phyloP scores from a whole-genome alignment of 2,797 vertebrate genomes.

The Astyanax mexicanus region DNA sequence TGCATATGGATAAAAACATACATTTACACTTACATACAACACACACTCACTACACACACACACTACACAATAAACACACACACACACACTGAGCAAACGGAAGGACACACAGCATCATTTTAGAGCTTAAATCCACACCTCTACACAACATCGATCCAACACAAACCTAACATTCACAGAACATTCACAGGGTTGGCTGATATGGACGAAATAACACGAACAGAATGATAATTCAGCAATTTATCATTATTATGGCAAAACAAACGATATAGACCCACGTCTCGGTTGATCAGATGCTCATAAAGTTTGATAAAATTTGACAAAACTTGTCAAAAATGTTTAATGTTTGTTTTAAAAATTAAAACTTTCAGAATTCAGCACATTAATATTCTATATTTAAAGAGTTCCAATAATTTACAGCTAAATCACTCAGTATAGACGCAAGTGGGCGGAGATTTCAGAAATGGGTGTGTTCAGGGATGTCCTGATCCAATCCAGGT shows the following conservation, averaged over 20 bases:
- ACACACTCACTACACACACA: constrained; percentile 14
- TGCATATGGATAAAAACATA: background rate
- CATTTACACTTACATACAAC: background rate
- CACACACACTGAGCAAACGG: too few species aligned
- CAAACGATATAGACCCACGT: background rate
- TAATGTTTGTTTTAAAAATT: too few species aligned
- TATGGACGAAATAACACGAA: background rate
- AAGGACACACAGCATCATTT: too few species aligned
- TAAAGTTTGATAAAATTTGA: background rate
- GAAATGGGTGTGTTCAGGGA: too few species aligned
- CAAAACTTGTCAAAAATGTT: too few species aligned
- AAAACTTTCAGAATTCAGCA: background rate
- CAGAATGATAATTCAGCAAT: background rate
- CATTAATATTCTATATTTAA: too few species aligned
- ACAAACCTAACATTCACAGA: background rate
- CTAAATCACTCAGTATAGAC: too few species aligned
- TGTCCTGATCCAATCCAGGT: too few species aligned
- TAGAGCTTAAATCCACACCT: too few species aligned
- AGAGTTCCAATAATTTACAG: too few species aligned
- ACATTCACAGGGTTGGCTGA: background rate
- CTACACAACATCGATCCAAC: background rate
- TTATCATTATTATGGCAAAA: background rate
- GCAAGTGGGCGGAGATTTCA: too few species aligned
- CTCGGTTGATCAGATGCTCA: too few species aligned
- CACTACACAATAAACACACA: background rate